Evolutionary conservation across 2,113 vertebrate genomes (phyloP), one percentile per base, ranked within the genome.

Genomic region (Micronycteris hirsuta): DNA sequence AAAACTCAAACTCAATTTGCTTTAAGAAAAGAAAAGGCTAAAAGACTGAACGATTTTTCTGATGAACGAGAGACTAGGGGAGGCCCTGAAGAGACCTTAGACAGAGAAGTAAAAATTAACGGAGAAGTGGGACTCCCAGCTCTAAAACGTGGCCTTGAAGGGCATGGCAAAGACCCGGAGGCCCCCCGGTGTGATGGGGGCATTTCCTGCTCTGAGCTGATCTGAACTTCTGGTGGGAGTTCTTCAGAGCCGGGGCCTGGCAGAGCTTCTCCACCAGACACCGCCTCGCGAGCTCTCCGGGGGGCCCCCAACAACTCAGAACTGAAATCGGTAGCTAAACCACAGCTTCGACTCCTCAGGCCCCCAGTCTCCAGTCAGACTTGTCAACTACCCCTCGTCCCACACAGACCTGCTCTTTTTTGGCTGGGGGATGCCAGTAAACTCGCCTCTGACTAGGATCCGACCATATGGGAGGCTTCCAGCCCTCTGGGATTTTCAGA

Each of bases 261-360:
- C 86, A 9, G 5, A 19, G 0, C 65, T 70, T 91, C 9, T 28
- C 31, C 65, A 19, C n/a, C 49, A 80, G 94, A 74, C n/a, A 33
- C 24, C 58, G 78, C 47, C 82, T 85, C 96, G 74, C 56, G 80
- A 43, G 41, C 67, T 73, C 16, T 77, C 33, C 92, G 80, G 56
- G 89, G 83, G 92, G 87, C 28, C 61, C 77, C 87, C 81, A 82
- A 0, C 20, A 96, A 93, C 95, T 94, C 91, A 96, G 70, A 95
- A 94, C 97, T 87, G 87, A 95, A 98, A 90, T 88, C 58, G 45
- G 33, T 89, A 95, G 80, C 61, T 93, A 89, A 98, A 95, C 93
- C 94, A 91, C 95, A 97, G 91, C 63, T 71, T 49, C 41, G n/a
- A 96, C 41, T 6, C 5, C 80, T 83, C 91, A 92, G 65, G 22